These are phyloP conservation scores for Perca schrenkii DNA, from an alignment of 2,113 vertebrate species.

Conservation along the genomic window DNA sequence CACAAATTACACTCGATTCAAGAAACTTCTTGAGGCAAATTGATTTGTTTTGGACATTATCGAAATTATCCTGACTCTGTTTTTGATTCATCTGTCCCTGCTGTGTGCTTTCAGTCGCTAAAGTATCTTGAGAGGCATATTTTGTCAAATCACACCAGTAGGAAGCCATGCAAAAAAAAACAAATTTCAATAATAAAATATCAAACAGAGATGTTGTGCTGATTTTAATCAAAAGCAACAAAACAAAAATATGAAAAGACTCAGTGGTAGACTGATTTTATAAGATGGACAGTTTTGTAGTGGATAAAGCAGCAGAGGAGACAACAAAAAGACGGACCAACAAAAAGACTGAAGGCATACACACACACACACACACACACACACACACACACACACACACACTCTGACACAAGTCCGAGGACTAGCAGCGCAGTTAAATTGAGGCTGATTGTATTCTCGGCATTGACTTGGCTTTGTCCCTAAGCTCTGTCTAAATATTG, in stretches of 20 bases:
- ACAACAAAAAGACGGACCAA: slow-evolving; percentile 17
- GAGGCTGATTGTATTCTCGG: slow-evolving; percentile 75
- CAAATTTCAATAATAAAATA: slow-evolving; percentile 8
- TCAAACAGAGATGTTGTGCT: slow-evolving; percentile 14
- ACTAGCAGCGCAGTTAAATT: slow-evolving; percentile 66
- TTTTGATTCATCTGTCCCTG: slow-evolving; percentile 11
- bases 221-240: slow-evolving; percentile 6
- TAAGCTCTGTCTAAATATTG: slow-evolving; percentile 82
- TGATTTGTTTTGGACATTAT: slow-evolving; percentile 22
- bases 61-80: slow-evolving; percentile 15
- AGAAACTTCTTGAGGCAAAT: slow-evolving; percentile 2
- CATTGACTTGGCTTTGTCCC: slow-evolving; percentile 74
- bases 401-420: slow-evolving; percentile 13
- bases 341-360: slow-evolving; percentile 13
- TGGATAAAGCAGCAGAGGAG: slow-evolving; percentile 18
- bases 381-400: background rate
- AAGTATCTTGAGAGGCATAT: background rate
- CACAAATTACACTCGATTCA: background rate
- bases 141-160: slow-evolving; percentile 25
- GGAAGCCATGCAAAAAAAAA: background rate
- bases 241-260: slow-evolving; percentile 2
- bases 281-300: slow-evolving; percentile 17
- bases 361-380: background rate
- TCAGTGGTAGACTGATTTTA: slow-evolving; percentile 5
- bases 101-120: background rate